Base-by-base conservation (phyloP, 2,888 invertebrate genomes). In the Tenthredo scrophulariae region DNA sequence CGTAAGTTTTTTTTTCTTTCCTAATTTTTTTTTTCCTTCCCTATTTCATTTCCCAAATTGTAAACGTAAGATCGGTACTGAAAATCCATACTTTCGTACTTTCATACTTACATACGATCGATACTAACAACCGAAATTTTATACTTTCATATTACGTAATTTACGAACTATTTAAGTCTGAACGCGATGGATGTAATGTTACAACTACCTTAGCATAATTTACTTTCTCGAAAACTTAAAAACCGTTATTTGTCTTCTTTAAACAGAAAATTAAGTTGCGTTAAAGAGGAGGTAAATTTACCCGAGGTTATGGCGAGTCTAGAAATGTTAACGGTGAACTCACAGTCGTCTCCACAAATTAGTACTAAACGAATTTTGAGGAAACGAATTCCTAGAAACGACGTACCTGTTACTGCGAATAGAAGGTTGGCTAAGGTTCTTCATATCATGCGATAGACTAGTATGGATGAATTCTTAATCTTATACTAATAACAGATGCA, bases 301-400 rank as follows among this genome's bases (percentile, higher is more conserved):
- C 92, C 92, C 22, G 91, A 91, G 72, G 91, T 93, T 37, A 89
- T 91, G 43, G 91, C 91, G 75, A 87, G 91, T 84, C 90, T 93
- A 86, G 90, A 92, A 86, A 91, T 90, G 90, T 87, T 93, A 7
- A 91, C 90, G 5, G 91, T 93, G 26, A 62, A 90, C 85, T 4
- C 58, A 10, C 46, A 46, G n/a, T 15, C 50, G 6, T 18, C 43
- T 3, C 29, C 40, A 1, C 29, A 26, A 67, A 10, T 67, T 13
- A 22, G 0, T 26, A 79, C 85, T 79, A 72, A 88, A 80, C n/a
- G 86, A 86, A 40, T 88, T 46, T 87, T 90, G 15, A 88, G 89
- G 70, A 89, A 88, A 84, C 87, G 89, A 65, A 84, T 87, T 70
- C 80, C 87, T 10, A 89, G 86, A 65, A 37, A 85, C 5, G n/a